Base-by-base conservation (phyloP, 2,113 vertebrate species). In the Lamprologus ornatipinnis region DNA sequence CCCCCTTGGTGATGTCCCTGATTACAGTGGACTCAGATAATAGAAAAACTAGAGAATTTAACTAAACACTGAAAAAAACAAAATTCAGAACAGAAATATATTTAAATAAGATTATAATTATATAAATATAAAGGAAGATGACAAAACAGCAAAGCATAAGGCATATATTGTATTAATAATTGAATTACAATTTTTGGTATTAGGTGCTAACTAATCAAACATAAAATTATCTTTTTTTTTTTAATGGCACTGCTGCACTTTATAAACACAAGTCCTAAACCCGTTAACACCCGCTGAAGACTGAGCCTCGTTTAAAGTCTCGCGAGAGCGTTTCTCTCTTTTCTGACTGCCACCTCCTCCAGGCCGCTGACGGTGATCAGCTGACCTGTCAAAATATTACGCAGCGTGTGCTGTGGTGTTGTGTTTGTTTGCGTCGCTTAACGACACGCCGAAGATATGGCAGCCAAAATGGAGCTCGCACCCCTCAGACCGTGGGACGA, bases 401-500 rank as follows among this genome's bases (percentile, higher is more conserved):
- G 90, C 94, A 89, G 88, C 82, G 63, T 3, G 85, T 73, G 85
- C 14, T 58, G 13, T 31, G 40, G 15, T 88, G 88, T 90, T 86
- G 68, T 88, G 60, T 91, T 31, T 35, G 40, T 60, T 35, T 60
- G 47, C 68, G 68, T 58, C 54, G 7, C 23, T 26, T 5, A 3
- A 28, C 68, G 26, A 26, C 85, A 82, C 65, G 58, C 68, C 84
- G 87, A 88, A 70, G 85, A 83, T 84, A 96, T 96, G 95, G 89
- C 95, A 54, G 75, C 91, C 49, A 95, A 92, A 14, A 97, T 98
- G 97, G 98, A 99, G 90, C 96, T 99, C 31, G 97, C 98, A 0
- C 98, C 98, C 12, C 89, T 98, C 82, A 95, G 98, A 90, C 96
- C 96, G 80, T 98, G 97, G 98, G 97, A 97, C 5, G 98, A 99